A percentile compares a stretch with the other conserved stretches of the same genome.
Evolutionary conservation across 2,797 vertebrate species (phyloP).

Genomic region (Rhincodon typus): DNA sequence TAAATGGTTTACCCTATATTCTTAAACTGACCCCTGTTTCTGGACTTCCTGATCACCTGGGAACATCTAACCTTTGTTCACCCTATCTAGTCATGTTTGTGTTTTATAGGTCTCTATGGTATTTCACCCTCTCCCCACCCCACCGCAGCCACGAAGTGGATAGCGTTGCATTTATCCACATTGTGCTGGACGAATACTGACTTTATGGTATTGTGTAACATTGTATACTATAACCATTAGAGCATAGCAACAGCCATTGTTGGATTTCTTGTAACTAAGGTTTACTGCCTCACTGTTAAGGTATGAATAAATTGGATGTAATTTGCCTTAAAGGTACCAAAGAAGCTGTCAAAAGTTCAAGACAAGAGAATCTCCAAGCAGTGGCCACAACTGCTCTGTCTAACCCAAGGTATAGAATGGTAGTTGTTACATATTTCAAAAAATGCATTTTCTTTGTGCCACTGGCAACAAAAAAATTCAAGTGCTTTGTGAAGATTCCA

Average conservation of each 20-base stretch:
- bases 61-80: too few species aligned
- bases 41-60: too few species aligned
- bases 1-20: too few species aligned
- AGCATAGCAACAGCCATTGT: too few species aligned
- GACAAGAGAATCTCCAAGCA: conserved; percentile 68
- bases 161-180: too few species aligned
- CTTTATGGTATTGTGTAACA: neutral
- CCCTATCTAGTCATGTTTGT: too few species aligned
- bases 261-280: neutral
- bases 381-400: conserved; percentile 54
- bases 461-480: neutral
- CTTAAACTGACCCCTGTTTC: too few species aligned
- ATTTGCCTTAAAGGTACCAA: conserved; percentile 45
- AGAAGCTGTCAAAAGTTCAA: conserved; percentile 61
- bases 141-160: too few species aligned
- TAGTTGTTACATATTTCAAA: neutral
- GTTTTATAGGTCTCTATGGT: too few species aligned
- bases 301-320: neutral
- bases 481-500: neutral
- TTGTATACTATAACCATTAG: neutral
- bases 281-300: neutral
- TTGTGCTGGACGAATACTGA: neutral
- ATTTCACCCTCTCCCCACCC: too few species aligned
- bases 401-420: conserved; percentile 45
- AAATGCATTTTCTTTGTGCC: neutral